Base-by-base conservation (phyloP, 2,113 vertebrate species). In the Phocoena sinus region DNA sequence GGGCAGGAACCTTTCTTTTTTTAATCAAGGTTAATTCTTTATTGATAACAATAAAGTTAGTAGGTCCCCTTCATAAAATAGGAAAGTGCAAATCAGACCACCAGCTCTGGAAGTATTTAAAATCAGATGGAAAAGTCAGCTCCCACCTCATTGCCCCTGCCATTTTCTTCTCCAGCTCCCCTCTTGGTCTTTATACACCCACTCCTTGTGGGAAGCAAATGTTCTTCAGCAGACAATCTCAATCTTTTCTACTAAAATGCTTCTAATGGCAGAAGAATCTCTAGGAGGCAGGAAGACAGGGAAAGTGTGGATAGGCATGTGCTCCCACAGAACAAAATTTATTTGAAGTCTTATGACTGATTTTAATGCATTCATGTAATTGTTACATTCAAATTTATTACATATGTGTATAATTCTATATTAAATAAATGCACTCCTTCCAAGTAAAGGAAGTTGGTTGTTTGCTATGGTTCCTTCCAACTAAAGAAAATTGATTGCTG, bases 101-200 rank as follows among this genome's bases (percentile, higher is more conserved):
- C 31, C 1, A 5, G 2, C 41, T 77, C 44, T 76, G n/a, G 17
- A 73, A 47, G 0, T 60, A 26, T 77, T 77, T 84, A 84, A 15
- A 47, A 60, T 93, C 56, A 89, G 8, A 21, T 21, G 31, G 4
- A n/a, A 44, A n/a, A 33, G n/a, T 2, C 50, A 73, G 13, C 15
- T 12, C 6, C 1, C 4, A 26, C 7, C 12, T 84, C 12, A 0
- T 12, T 13, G 18, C 21, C 8, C 17, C 8, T 68, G 25, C 1
- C 47, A 73, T 58, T 73, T 80, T 82, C 14, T 15, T 67, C 10
- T 7, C 23, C 6, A 73, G 8, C 0, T 11, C 26, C 2, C 33
- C 13, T 20, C 10, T 71, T 26, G n/a, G 41, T 65, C 14, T 80
- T 76, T 20, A 41, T n/a, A 68, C 18, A 62, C 21, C 80, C 26